Evolutionary conservation across 2,797 vertebrate genomes (phyloP).

Genomic region (Emydoidea blandingii): DNA sequence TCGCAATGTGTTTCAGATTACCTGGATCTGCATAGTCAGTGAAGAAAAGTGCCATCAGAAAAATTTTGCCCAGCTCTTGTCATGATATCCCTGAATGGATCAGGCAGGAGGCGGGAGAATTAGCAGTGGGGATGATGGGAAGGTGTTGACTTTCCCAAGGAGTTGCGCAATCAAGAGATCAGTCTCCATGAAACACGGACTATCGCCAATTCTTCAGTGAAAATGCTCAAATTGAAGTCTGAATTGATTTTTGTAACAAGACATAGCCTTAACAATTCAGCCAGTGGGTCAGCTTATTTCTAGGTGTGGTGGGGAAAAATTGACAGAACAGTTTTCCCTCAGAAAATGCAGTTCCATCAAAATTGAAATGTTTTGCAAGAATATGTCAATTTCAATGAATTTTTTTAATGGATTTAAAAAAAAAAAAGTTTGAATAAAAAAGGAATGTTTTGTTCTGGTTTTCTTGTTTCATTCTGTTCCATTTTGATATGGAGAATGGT

Average conservation of each 20-base stretch:
- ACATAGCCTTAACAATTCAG: neutral
- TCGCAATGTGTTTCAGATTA: neutral
- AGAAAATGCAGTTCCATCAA: neutral
- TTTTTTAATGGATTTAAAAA: too few species aligned
- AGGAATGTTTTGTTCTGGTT: too few species aligned
- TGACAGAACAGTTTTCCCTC: neutral
- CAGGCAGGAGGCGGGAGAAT: rapidly evolving
- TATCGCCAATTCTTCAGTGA: neutral
- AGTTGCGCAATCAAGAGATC: neutral
- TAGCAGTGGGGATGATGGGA: neutral
- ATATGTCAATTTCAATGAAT: too few species aligned
- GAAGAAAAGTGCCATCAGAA: neutral
- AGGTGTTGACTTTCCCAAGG: neutral
- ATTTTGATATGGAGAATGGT: too few species aligned
- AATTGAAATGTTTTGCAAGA: too few species aligned
- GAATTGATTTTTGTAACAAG: neutral
- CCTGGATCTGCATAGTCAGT: neutral
- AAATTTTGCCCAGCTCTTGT: neutral
- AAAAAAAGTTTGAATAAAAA: too few species aligned
- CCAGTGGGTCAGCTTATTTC: neutral
- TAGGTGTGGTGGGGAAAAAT: neutral
- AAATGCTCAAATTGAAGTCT: neutral
- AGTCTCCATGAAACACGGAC: neutral
- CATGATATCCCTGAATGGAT: neutral
- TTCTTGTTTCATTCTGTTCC: too few species aligned